phyloP scores from a whole-genome alignment of 2,113 vertebrate species.

The Dicentrarchus labrax region DNA sequence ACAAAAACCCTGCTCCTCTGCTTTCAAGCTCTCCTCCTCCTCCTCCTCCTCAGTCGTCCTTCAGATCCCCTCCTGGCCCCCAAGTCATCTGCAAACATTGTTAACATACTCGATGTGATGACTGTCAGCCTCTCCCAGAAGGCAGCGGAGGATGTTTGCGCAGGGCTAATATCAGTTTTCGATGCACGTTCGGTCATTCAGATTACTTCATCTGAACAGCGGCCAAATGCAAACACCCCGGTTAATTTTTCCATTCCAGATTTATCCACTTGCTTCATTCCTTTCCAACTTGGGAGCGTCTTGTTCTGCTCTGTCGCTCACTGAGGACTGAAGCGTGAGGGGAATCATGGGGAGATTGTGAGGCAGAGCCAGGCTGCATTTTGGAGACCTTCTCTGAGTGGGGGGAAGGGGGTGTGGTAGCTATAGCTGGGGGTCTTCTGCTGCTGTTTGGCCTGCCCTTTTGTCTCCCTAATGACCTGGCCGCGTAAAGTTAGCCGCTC shows the following conservation, averaged over 20 bases:
- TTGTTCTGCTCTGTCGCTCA: slow-evolving; percentile 53
- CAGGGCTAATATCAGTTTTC: slow-evolving; percentile 62
- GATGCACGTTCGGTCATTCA: slow-evolving; percentile 52
- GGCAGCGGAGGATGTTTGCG: slow-evolving; percentile 56
- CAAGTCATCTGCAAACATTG: slow-evolving; percentile 75
- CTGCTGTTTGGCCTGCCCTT: slow-evolving; percentile 66
- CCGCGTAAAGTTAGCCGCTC: slow-evolving; percentile 73
- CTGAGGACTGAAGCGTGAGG: slow-evolving; percentile 43
- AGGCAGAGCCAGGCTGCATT: slow-evolving; percentile 34
- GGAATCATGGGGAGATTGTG: slow-evolving; percentile 16
- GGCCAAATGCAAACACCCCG: slow-evolving; percentile 64
- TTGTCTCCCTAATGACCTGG: slow-evolving; percentile 78
- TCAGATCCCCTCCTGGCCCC: slow-evolving; percentile 35
- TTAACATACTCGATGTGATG: slow-evolving; percentile 64
- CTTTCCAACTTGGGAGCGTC: slow-evolving; percentile 52
- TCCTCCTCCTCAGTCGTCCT: slow-evolving; percentile 32
- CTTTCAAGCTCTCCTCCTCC: slow-evolving; percentile 11
- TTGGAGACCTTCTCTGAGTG: slow-evolving; percentile 38
- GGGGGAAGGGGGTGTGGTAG: slow-evolving; percentile 22
- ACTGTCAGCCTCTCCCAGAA: slow-evolving; percentile 56
- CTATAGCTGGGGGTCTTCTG: slow-evolving; percentile 59
- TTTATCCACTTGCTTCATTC: slow-evolving; percentile 55
- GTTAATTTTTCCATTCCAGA: slow-evolving; percentile 64
- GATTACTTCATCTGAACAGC: slow-evolving; percentile 39
- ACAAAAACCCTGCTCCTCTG: slow-evolving; percentile 18